phyloP scores from a whole-genome alignment of 2,797 vertebrate species.

The Apodemus agrarius region DNA sequence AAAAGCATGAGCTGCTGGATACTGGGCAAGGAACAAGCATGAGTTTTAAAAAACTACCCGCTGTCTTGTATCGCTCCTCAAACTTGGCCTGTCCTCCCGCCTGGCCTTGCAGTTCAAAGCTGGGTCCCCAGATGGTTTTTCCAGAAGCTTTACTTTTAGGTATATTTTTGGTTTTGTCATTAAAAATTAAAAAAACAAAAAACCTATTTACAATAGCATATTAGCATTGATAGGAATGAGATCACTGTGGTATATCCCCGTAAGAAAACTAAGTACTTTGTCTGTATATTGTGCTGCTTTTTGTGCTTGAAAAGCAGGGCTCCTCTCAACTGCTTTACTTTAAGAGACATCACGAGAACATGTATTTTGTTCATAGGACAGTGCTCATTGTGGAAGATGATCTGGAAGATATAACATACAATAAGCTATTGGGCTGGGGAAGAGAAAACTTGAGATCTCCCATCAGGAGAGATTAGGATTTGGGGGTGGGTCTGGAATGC shows the following conservation, averaged over 20 bases:
- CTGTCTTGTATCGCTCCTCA: too few species aligned
- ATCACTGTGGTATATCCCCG: not conserved
- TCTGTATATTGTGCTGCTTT: not conserved
- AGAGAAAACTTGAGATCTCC: not conserved
- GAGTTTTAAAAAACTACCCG: not conserved
- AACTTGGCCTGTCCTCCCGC: too few species aligned
- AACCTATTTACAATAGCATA: not conserved
- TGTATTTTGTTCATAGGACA: not conserved
- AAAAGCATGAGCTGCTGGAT: not conserved
- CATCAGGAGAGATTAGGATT: conserved; percentile 33
- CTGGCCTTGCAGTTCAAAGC: too few species aligned
- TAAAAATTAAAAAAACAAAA: too few species aligned
- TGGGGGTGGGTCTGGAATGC: not conserved
- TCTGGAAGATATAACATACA: not conserved
- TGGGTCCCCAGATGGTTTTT: too few species aligned
- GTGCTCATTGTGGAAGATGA: not conserved
- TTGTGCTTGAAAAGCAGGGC: not conserved
- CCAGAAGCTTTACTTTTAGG: too few species aligned
- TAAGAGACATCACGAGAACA: not conserved
- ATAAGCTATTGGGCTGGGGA: not conserved
- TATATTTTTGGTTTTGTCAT: too few species aligned
- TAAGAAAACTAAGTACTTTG: not conserved
- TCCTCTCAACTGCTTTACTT: not conserved
- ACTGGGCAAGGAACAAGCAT: not conserved
- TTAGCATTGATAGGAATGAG: not conserved